These are phyloP conservation scores for Dendrolimus punctatus DNA, from an alignment of 1,140 invertebrate genomes.

Conservation along the genomic window DNA sequence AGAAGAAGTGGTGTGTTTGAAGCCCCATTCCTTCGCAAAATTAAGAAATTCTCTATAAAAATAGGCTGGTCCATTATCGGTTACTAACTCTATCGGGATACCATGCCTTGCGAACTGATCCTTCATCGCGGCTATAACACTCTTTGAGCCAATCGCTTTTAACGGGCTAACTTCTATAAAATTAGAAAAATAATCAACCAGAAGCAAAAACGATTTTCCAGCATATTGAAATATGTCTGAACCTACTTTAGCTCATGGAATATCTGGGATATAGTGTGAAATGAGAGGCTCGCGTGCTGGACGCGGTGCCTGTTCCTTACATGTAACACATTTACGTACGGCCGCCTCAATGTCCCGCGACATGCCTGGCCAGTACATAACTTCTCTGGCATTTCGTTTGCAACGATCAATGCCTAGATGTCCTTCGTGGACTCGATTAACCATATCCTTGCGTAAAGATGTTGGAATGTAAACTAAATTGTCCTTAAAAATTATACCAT, in stretches of 20 bases:
- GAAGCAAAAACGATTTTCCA: conserved; percentile 13
- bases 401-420: conserved; percentile 23
- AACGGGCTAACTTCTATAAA: too few relatives aligned
- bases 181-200: conserved; percentile 6
- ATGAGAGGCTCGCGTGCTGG: conserved; percentile 23
- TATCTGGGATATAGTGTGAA: conserved; percentile 17
- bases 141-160: too few relatives aligned
- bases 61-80: too few relatives aligned
- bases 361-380: conserved; percentile 41
- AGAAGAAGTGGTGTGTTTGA: too few relatives aligned
- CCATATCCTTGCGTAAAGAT: conserved; percentile 24
- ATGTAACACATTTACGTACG: conserved; percentile 10
- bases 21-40: too few relatives aligned
- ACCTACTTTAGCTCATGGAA: conserved; percentile 31
- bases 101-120: too few relatives aligned
- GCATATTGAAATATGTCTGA: conserved; percentile 26
- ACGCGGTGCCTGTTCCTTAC: conserved; percentile 1
- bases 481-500: conserved; percentile 20
- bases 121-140: too few relatives aligned
- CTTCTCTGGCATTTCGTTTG: conserved; percentile 29
- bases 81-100: neutral
- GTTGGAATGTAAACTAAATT: conserved; percentile 29
- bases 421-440: conserved; percentile 35
- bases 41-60: too few relatives aligned
- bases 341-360: conserved; percentile 27